phyloP scores from a whole-genome alignment of 1,140 invertebrate genomes.

The Lutraria rhynchaena region DNA sequence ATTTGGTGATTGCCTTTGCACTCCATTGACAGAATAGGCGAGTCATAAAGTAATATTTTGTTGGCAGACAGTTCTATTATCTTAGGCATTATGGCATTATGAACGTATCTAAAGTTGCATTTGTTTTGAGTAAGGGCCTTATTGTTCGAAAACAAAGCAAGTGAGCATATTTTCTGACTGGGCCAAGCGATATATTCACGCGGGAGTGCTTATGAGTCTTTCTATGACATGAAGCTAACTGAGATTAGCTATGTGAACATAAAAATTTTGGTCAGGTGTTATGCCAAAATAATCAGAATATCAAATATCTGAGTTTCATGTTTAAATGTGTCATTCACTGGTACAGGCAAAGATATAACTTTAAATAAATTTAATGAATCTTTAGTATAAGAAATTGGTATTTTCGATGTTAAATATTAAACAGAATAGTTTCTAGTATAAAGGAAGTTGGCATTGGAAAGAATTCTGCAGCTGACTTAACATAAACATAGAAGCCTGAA shows the following conservation, averaged over 20 bases:
- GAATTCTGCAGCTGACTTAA: not conserved
- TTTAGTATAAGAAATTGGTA: slow-evolving; percentile 16
- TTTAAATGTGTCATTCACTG: slow-evolving; percentile 20
- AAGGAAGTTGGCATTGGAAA: slow-evolving; percentile 5
- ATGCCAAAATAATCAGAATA: slow-evolving; percentile 25
- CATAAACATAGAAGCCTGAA: slow-evolving; percentile 14
- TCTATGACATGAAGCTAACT: not conserved
- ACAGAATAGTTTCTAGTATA: slow-evolving; percentile 14
- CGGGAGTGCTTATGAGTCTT: not conserved
- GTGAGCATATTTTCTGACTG: not conserved
- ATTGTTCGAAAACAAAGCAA: slow-evolving; percentile 29
- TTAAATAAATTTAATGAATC: slow-evolving; percentile 31
- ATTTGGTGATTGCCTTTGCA: slow-evolving; percentile 20
- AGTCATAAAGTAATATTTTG: slow-evolving; percentile 17
- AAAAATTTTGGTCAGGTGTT: slow-evolving; percentile 6
- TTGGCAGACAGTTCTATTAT: slow-evolving; percentile 10
- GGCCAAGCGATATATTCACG: not conserved
- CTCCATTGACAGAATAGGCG: slow-evolving; percentile 2
- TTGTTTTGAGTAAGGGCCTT: not conserved
- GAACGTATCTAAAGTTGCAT: slow-evolving; percentile 30
- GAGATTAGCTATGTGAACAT: not conserved
- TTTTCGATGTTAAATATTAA: slow-evolving; percentile 21
- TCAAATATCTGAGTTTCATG: slow-evolving; percentile 40
- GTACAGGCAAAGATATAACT: slow-evolving; percentile 19
- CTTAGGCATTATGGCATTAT: slow-evolving; percentile 16